Evolutionary conservation across 2,888 invertebrate genomes (phyloP), one percentile per base, ranked within the genome.

Genomic region (Pediacus dermestoides): DNA sequence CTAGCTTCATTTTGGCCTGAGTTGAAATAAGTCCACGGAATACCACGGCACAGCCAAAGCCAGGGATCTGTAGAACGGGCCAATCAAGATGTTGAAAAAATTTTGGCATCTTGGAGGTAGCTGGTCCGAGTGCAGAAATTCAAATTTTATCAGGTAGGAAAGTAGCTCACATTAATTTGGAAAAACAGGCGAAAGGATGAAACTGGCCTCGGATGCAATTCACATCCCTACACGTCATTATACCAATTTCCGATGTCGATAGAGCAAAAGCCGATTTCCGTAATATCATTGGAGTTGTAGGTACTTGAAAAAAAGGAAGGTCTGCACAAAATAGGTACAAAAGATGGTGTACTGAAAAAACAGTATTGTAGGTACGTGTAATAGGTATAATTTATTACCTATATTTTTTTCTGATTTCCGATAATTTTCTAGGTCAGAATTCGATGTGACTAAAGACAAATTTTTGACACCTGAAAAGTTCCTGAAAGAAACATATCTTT

Each of bases 71-170:
- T 66, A 13, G 57, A 66, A 45, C 44, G 62, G 22, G 57, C 58
- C 4, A 65, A 65, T 34, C 62, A 64, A 48, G 64, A 64, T 42
- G 53, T 68, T 11, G 49, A 64, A 47, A 64, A 64, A 27, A 66
- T 67, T 57, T 27, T 50, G 15, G 30, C 28, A 10, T n/a, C 61
- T 1, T 71, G 68, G 68, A 52, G 68, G 16, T n/a, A 18, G 12
- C 22, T 18, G 16, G 4, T 11, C 12, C 33, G 11, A 15, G 16
- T 33, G 23, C 10, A 21, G 16, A 33, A 14, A 2, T 12, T 14
- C 33, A 33, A 33, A 38, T 38, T 14, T 16, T 38, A 18, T 10
- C 13, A 7, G 31, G 34, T 30, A 43, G 39, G 39, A 33, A 38
- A 34, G 15, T 12, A 34, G 30, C 22, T 36, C 33, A 34, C 16